Evolutionary conservation across 2,888 invertebrate genomes (phyloP), one percentile per base, ranked within the genome.

Genomic region (Amphiduros pacificus): DNA sequence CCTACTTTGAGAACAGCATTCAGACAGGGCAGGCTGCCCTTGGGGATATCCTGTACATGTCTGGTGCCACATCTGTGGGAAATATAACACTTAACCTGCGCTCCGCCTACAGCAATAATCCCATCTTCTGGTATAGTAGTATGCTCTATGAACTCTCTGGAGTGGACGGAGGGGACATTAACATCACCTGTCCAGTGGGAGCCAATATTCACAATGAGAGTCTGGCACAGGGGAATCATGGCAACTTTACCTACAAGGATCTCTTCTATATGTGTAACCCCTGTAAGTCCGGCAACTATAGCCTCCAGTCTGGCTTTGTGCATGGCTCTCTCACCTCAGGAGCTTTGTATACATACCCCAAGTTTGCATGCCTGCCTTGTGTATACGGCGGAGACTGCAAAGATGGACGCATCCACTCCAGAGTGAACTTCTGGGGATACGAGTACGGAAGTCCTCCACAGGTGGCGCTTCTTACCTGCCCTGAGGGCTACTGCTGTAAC

Each of bases 401-500:
- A 26, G 14, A 20, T 6, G 61, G 61, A 4, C 22, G 17, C 17
- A 40, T 61, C 20, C 17, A 6, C 17, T 48, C 61, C 2, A 24
- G 31, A 26, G 29, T 22, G 20, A 55, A 55, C 50, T 61, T 55
- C 50, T 61, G 61, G 61, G 61, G 61, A n/a, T 49, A 50, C 22
- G 20, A 57, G 2, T n/a, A 4, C n/a, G 41, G 28, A 5, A 22
- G 36, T 2, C 26, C 26, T 2, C 26, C 52, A 20, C 40, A 52
- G 41, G 53, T 59, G 14, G n/a, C 26, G 24, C 20, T 59, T 17
- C 14, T 40, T 24, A 36, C 26, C 20, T 59, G 60, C 20, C 51
- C 41, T 1, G 36, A 31, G 20, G 27, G 41, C 28, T 59, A 59
- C 44, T 59, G 60, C 53, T 59, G 60, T 28, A 17, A 20, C 20